Percentiles rank a stretch among this genome's conserved stretches.
phyloP scores from a whole-genome alignment of 2,888 invertebrate genomes.

The Microctonus hyperodae region DNA sequence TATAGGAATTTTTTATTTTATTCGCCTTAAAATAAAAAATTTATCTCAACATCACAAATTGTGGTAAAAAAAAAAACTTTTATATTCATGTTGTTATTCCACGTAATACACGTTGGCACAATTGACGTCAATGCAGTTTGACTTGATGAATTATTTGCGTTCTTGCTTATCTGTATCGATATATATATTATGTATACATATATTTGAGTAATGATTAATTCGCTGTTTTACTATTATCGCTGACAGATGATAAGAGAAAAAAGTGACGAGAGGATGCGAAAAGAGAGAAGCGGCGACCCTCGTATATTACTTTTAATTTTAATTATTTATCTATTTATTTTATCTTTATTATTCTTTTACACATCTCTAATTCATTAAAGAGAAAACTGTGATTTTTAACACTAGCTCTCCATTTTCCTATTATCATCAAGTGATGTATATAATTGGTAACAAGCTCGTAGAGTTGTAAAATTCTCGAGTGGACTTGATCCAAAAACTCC shows the following conservation, averaged over 20 bases:
- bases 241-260: not conserved
- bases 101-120: conserved; percentile 1
- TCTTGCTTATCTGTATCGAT: conserved; percentile 18
- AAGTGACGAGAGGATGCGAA: not conserved
- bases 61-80: not conserved
- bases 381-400: not conserved
- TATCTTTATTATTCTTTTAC: not conserved
- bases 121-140: conserved; percentile 27
- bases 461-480: not conserved
- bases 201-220: conserved; percentile 26
- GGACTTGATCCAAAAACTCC: not conserved
- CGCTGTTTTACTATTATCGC: conserved; percentile 4
- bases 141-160: conserved; percentile 25
- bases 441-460: not conserved
- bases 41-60: not conserved
- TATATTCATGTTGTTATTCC: not conserved
- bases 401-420: not conserved
- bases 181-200: not conserved
- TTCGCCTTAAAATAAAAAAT: not conserved
- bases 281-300: not conserved
- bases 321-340: not conserved
- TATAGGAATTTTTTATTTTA: not conserved
- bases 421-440: not conserved
- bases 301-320: not conserved
- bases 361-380: not conserved